Conservation (phyloP, 23 tunicate genomes). For the Halocynthia roretzi region DNA sequence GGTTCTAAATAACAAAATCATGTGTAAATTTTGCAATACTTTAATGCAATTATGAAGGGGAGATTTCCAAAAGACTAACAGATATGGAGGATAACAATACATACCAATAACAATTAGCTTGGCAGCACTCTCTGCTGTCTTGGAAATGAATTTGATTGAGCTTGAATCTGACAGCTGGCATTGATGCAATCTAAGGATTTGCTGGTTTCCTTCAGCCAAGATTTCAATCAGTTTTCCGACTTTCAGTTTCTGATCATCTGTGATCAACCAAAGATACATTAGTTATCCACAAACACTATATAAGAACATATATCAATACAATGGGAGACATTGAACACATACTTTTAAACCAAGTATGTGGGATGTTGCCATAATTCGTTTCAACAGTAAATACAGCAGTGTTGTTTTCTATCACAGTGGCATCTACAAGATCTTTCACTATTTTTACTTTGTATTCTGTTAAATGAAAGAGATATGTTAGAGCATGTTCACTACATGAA, state of each 20-base stretch:
- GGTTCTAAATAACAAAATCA: constrained; percentile 39
- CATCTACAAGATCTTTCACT: constrained; percentile 30
- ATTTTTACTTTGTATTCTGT: constrained; percentile 61
- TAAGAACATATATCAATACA: background rate
- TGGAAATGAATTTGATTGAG: constrained; percentile 63
- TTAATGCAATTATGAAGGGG: background rate
- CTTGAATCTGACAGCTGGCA: constrained; percentile 59
- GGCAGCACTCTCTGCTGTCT: constrained; percentile 50
- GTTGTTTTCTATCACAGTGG: constrained; percentile 54
- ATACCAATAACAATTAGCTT: constrained; percentile 69
- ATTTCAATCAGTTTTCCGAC: constrained; percentile 57
- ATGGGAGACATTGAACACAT: constrained; percentile 1
- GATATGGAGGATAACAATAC: background rate
- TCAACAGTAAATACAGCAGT: constrained; percentile 43
- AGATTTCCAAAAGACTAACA: background rate
- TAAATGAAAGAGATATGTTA: background rate
- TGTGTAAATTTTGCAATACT: background rate
- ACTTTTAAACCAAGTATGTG: constrained; percentile 80
- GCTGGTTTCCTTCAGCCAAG: constrained; percentile 44
- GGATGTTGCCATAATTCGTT: constrained; percentile 69
- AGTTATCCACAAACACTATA: constrained; percentile 1
- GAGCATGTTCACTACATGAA: too few relatives aligned
- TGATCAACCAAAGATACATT: background rate
- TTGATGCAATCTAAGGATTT: constrained; percentile 37
- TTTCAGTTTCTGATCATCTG: constrained; percentile 70